Base-by-base conservation (phyloP, 2,113 vertebrate species). In the Natator depressus region DNA sequence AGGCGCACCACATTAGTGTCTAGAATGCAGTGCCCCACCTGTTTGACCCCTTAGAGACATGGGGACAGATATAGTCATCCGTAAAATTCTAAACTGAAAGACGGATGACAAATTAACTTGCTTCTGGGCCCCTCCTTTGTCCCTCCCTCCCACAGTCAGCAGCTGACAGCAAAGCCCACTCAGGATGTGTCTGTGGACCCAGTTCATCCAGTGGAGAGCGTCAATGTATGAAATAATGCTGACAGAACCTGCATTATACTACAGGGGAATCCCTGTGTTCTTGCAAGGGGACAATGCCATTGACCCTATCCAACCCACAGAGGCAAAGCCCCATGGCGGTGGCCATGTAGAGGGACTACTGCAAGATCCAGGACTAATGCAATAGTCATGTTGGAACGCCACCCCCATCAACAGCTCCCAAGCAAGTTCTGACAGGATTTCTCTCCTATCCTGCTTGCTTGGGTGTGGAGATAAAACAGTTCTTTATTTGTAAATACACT, bases 401-500 rank as follows among this genome's bases (percentile, higher is more conserved):
- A 20, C 8, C n/a, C 19, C n/a, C 19, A 53, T 8, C 16, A 42
- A 49, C 31, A 51, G 81, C 9, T 87, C 57, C 91, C 25, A 53
- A 19, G 31, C n/a, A 90, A 57, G 80, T n/a, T 75, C 69, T 87
- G 53, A 72, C 75, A 65, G 75, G 46, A 53, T 85, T 87, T 53
- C 27, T 86, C 91, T 84, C 86, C 42, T 69, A 65, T 85, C 83
- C n/a, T 93, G 16, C n/a, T 59, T 82, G 11, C n/a, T 82, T 80
- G 83, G 16, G 75, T 79, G 86, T 85, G 93, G 35, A 85, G 27
- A 94, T n/a, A 81, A 42, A 89, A 62, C 10, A 89, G 14, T 35
- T 89, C 78, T 80, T 69, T 89, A 82, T 89, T 89, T 92, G 76
- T 87, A 93, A 96, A 85, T 89, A 62, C 31, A 85, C 89, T 87